A percentile compares a stretch with the other conserved stretches of the same genome.
phyloP scores from a whole-genome alignment of 2,797 vertebrate species.

The Trachops cirrhosus region DNA sequence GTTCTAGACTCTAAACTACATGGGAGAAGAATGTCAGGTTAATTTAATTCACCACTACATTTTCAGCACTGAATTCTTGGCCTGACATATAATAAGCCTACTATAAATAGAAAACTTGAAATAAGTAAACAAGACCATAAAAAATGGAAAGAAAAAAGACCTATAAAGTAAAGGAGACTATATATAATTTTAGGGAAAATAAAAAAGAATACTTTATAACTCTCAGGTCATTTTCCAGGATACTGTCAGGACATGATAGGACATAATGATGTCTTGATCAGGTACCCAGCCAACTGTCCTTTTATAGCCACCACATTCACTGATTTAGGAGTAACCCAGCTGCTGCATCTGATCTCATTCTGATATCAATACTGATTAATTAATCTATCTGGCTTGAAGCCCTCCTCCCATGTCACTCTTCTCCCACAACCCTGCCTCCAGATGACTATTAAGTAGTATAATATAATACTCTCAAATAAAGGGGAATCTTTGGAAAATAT shows the following conservation, averaged over 20 bases:
- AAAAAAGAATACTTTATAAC: neutral
- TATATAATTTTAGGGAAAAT: neutral
- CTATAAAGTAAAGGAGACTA: neutral
- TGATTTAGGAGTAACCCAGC: neutral
- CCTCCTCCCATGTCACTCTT: neutral
- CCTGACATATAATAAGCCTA: neutral
- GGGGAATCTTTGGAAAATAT: neutral
- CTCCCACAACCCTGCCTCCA: neutral
- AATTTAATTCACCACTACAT: neutral
- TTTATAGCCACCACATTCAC: neutral
- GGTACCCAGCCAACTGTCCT: neutral
- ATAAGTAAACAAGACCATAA: neutral
- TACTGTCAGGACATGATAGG: neutral
- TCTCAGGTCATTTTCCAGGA: neutral
- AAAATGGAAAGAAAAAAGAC: neutral
- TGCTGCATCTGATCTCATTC: neutral
- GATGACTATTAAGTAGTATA: neutral
- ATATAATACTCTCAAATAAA: neutral
- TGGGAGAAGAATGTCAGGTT: neutral
- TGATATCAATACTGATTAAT: neutral
- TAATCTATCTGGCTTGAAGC: neutral
- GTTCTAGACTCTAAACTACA: neutral
- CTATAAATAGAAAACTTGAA: neutral
- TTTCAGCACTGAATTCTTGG: neutral
- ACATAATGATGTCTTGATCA: neutral